A percentile compares a stretch with the other conserved stretches of the same genome.
Conservation (phyloP, 2,113 vertebrate species). For the Okapia johnstoni region DNA sequence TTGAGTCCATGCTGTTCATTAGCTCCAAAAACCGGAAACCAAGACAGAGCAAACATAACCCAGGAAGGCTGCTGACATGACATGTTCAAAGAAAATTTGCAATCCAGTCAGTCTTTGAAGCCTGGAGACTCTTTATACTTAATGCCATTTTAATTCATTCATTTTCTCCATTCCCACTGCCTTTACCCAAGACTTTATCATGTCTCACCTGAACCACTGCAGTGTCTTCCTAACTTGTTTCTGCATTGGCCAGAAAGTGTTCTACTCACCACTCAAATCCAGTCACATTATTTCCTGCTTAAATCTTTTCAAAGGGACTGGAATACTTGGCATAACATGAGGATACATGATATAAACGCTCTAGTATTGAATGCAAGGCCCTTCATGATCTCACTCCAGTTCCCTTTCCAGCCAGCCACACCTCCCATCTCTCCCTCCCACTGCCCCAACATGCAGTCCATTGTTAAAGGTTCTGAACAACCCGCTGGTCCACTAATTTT, state of each 20-base stretch:
- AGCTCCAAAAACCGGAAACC: neutral
- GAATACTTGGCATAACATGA: neutral
- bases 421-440: neutral
- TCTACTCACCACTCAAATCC: neutral
- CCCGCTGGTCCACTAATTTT: neutral
- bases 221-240: neutral
- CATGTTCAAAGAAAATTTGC: neutral
- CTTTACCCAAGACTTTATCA: neutral
- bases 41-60: neutral
- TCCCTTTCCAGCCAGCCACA: neutral
- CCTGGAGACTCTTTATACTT: neutral
- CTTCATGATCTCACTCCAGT: neutral
- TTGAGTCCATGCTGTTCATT: neutral
- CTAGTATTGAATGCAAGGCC: neutral
- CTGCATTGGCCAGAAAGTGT: neutral
- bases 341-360: neutral
- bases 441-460: neutral
- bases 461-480: neutral
- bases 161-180: neutral
- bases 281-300: neutral
- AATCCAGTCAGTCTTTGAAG: neutral
- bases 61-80: neutral
- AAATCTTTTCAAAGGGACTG: neutral
- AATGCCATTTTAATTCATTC: neutral
- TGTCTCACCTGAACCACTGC: neutral